phyloP scores from a whole-genome alignment of 2,113 vertebrate species.

The Festucalex cinctus region DNA sequence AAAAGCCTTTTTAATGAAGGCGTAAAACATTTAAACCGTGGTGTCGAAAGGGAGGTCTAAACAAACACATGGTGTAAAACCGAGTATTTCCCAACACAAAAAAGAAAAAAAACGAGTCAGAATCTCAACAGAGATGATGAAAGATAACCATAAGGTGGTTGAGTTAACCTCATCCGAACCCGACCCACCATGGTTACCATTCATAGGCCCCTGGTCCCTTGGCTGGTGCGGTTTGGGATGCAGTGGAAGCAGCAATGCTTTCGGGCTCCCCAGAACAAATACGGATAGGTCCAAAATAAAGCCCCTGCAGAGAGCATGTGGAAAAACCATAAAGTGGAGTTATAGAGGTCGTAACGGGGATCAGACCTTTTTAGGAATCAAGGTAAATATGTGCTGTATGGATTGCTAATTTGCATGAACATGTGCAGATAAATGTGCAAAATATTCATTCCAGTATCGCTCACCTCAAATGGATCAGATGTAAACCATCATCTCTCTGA shows the following conservation, averaged over 20 bases:
- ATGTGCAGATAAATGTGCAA: neutral
- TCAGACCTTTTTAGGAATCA: conserved; percentile 58
- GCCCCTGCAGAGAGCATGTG: conserved; percentile 72
- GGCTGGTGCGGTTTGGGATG: conserved; percentile 63
- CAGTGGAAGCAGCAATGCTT: conserved; percentile 53
- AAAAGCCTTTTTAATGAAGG: neutral
- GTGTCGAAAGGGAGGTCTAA: neutral
- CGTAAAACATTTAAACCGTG: neutral
- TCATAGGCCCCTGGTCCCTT: conserved; percentile 48
- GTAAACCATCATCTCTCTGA: neutral
- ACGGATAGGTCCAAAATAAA: conserved; percentile 74
- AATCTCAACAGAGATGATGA: neutral
- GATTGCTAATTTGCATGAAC: conserved; percentile 10
- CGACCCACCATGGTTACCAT: conserved; percentile 47
- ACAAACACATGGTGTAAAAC: neutral
- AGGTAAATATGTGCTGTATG: conserved; percentile 32
- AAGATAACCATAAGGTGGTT: conserved; percentile 13
- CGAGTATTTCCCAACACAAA: neutral
- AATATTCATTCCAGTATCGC: neutral
- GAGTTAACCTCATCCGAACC: conserved; percentile 54
- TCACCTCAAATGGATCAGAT: conserved; percentile 1
- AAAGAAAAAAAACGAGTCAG: neutral
- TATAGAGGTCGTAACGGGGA: conserved; percentile 63
- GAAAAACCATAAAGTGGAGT: conserved; percentile 75
- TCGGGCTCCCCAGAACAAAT: conserved; percentile 67